Conservation (phyloP, 1,140 invertebrate species). For the Lutraria rhynchaena region DNA sequence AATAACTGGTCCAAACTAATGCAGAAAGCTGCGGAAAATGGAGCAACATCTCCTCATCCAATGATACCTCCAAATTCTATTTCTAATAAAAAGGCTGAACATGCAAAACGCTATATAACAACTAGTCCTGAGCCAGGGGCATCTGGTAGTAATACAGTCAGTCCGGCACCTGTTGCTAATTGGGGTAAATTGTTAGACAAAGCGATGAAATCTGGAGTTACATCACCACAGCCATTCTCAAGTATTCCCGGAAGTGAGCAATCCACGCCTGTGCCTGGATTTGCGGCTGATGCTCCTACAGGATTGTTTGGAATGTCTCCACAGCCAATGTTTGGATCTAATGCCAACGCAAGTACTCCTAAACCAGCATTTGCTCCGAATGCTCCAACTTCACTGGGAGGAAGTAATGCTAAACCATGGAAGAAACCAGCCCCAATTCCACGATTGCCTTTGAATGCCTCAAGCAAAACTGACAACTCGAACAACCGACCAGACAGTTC, state of each 20-base stretch:
- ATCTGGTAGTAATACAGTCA: background rate
- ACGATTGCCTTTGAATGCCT: background rate
- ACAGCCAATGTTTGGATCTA: conserved; percentile 35
- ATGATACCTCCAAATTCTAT: background rate
- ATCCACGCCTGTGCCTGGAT: background rate
- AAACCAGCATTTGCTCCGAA: conserved; percentile 38
- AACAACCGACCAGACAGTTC: background rate
- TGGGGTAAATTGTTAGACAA: conserved; percentile 25
- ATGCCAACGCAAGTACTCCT: background rate
- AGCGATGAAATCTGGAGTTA: conserved; percentile 1
- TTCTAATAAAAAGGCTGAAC: conserved; percentile 10
- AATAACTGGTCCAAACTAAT: conserved; percentile 33
- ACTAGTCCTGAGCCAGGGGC: conserved; percentile 14
- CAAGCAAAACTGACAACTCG: background rate
- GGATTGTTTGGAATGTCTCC: conserved; percentile 21
- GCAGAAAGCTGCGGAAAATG: conserved; percentile 26
- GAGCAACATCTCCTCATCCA: conserved; percentile 12
- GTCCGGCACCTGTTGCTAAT: conserved; percentile 25
- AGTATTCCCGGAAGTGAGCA: conserved; percentile 27
- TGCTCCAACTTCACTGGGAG: conserved; percentile 40
- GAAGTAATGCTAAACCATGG: conserved; percentile 31
- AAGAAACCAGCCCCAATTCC: conserved; percentile 42
- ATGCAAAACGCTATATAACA: conserved; percentile 9
- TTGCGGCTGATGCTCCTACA: background rate
- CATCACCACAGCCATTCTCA: conserved; percentile 3